Evolutionary conservation across 2,888 invertebrate genomes (phyloP).

Genomic region (Pegoplata infirma): DNA sequence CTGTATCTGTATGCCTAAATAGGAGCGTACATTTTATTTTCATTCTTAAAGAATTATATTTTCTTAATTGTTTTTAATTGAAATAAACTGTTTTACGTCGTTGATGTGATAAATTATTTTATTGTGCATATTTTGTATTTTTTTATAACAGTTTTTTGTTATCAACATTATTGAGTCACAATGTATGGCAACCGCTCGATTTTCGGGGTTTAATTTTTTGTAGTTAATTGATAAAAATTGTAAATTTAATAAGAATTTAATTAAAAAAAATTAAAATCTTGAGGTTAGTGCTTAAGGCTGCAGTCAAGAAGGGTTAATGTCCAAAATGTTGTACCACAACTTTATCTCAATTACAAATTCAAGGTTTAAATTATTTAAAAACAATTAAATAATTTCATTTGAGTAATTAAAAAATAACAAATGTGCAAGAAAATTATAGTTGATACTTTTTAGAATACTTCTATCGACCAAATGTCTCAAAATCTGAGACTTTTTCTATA

Average conservation of each 20-base stretch:
- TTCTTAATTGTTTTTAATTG: slow-evolving; percentile 76
- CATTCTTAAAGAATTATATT: slow-evolving; percentile 53
- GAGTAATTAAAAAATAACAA: too few species aligned
- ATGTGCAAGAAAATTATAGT: too few species aligned
- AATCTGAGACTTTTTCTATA: too few species aligned
- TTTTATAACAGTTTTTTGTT: too few species aligned
- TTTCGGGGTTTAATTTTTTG: not conserved
- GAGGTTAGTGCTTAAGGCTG: not conserved
- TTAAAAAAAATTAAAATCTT: not conserved
- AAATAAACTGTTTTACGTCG: slow-evolving; percentile 71
- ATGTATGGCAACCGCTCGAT: not conserved
- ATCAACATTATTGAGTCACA: slow-evolving; percentile 59
- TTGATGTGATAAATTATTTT: slow-evolving; percentile 55
- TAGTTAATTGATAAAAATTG: slow-evolving; percentile 37
- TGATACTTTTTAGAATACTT: too few species aligned
- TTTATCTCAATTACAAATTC: not conserved
- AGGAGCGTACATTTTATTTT: not conserved
- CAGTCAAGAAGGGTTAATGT: not conserved
- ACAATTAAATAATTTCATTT: not conserved
- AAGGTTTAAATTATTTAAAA: not conserved
- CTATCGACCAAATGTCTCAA: too few species aligned
- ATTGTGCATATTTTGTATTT: slow-evolving; percentile 6
- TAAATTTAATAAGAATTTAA: slow-evolving; percentile 25
- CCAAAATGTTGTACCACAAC: not conserved
- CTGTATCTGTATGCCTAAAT: too few species aligned